Evolutionary conservation across 2,797 vertebrate genomes (phyloP).

Genomic region (Xiphorhynchus erythropygius): DNA sequence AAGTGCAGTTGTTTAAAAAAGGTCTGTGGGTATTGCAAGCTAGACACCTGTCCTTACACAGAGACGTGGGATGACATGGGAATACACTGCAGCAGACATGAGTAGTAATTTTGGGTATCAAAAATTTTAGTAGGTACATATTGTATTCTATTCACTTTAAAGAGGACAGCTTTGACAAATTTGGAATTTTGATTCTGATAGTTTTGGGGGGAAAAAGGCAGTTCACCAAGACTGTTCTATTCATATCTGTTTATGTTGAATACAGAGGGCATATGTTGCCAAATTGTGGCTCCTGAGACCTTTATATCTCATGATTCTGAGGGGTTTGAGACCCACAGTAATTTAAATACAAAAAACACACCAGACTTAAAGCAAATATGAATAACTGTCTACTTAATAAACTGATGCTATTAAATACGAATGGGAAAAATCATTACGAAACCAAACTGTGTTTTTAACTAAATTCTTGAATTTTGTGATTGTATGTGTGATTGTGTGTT

Average conservation of each 20-base stretch:
- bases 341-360: not conserved
- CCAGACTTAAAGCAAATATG: not conserved
- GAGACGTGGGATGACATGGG: not conserved
- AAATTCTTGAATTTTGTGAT: not conserved
- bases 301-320: not conserved
- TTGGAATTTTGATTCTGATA: not conserved
- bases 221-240: not conserved
- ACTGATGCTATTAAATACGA: not conserved
- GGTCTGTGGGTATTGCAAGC: not conserved
- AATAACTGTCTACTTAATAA: not conserved
- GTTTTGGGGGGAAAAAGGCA: rapidly evolving
- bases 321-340: not conserved
- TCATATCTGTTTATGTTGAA: not conserved
- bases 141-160: not conserved
- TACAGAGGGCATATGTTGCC: not conserved
- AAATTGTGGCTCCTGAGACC: not conserved
- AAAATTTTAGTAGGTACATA: not conserved
- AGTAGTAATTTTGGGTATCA: not conserved
- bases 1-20: not conserved
- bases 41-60: not conserved
- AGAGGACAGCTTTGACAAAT: not conserved
- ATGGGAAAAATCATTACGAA: not conserved
- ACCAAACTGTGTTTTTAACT: not conserved
- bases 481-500: not conserved
- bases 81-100: not conserved